A percentile compares a stretch with the other conserved stretches of the same genome.
Conservation (phyloP, 2,113 vertebrate genomes). For the Nesogale talazaci region DNA sequence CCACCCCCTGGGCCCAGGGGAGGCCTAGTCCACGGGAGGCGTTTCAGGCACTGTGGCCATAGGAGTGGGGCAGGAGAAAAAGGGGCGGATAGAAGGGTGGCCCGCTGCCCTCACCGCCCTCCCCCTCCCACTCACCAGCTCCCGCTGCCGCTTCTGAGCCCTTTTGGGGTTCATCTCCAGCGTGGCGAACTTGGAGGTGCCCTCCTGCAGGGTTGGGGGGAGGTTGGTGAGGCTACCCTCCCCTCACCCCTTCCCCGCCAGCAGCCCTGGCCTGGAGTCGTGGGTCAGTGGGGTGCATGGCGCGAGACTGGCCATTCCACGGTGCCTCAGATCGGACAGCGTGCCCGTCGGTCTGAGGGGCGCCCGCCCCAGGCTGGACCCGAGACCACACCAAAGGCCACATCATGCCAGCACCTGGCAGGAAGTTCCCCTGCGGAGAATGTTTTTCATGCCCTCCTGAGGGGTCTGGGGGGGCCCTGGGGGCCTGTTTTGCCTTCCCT, state of each 20-base stretch:
- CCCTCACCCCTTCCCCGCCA: accelerated
- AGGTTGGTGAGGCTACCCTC: neutral
- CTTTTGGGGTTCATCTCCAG: slow-evolving; percentile 97
- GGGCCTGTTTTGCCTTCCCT: neutral
- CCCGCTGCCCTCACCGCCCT: neutral
- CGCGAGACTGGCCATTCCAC: too few relatives aligned
- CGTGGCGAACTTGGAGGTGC: slow-evolving; percentile 98
- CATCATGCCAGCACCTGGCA: accelerated
- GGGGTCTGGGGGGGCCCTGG: too few relatives aligned
- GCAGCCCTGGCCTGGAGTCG: neutral
- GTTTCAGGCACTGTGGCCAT: accelerated
- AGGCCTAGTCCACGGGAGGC: neutral
- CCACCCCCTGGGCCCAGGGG: too few relatives aligned
- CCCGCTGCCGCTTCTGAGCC: slow-evolving; percentile 95
- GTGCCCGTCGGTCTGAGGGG: neutral
- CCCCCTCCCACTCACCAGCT: slow-evolving; percentile 88
- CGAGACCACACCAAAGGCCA: neutral
- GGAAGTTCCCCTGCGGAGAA: accelerated
- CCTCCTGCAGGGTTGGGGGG: slow-evolving; percentile 88
- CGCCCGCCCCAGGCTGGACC: neutral
- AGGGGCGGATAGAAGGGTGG: neutral
- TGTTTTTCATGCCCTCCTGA: neutral
- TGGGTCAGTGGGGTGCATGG: neutral
- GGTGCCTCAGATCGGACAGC: neutral
- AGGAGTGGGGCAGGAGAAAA: neutral